phyloP scores from a whole-genome alignment of 2,113 vertebrate genomes.

The Cnemophilus loriae region DNA sequence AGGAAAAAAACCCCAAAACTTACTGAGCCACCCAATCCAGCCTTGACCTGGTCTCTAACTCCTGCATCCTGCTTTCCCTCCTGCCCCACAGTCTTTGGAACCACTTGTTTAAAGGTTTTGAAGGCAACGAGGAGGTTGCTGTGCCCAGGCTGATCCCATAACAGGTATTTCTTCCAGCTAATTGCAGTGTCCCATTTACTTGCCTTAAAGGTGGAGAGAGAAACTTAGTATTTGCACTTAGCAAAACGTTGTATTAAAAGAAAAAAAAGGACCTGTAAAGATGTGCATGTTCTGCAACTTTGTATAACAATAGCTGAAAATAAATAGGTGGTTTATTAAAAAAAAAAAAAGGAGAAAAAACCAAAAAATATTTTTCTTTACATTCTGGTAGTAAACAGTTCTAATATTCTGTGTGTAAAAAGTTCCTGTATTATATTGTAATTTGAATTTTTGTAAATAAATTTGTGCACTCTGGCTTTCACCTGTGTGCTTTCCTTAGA shows the following conservation, averaged over 20 bases:
- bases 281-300: conserved; percentile 73
- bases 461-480: conserved; percentile 58
- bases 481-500: not conserved
- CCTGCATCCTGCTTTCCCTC: not conserved
- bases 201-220: conserved; percentile 81
- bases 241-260: conserved; percentile 55
- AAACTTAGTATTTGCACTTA: conserved; percentile 78
- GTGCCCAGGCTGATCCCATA: not conserved
- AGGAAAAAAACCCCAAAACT: not conserved
- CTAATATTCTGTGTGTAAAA: conserved; percentile 73
- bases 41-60: not conserved
- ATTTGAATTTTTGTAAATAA: conserved; percentile 80
- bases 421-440: conserved; percentile 78
- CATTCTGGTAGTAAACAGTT: conserved; percentile 64
- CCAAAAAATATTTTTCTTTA: conserved; percentile 67
- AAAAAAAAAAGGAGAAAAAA: not conserved
- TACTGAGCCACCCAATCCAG: not conserved
- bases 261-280: conserved; percentile 22
- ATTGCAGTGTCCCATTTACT: conserved; percentile 56
- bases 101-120: not conserved
- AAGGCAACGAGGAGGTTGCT: not conserved
- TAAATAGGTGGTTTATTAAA: conserved; percentile 65
- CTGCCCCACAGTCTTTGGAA: not conserved
- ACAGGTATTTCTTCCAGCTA: conserved; percentile 28
- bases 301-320: conserved; percentile 68